These are phyloP conservation scores for Crocallis elinguaria DNA, from an alignment of 2,888 invertebrate species.

Conservation along the genomic window DNA sequence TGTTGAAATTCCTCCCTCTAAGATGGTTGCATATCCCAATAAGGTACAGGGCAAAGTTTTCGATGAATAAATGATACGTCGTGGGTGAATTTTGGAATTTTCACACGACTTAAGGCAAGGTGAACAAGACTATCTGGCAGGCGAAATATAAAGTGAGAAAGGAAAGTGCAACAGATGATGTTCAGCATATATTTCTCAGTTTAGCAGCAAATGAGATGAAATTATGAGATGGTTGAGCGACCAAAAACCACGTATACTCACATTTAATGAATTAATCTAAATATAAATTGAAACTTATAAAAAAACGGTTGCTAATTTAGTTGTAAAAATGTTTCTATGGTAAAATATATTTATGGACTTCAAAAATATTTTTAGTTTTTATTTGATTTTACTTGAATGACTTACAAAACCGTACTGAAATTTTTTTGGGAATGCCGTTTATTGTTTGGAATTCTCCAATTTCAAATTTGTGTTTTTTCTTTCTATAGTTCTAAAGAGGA, in stretches of 20 bases:
- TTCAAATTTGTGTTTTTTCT: constrained; percentile 15
- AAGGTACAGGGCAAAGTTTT: too few species aligned
- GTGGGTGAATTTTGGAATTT: too few species aligned
- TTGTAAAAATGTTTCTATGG: neutral
- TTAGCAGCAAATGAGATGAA: too few species aligned
- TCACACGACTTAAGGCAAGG: too few species aligned
- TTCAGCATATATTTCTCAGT: too few species aligned
- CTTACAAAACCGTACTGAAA: constrained; percentile 25
- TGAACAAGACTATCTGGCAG: too few species aligned
- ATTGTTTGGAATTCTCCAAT: constrained; percentile 1
- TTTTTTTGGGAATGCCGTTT: neutral
- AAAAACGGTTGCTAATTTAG: constrained; percentile 13
- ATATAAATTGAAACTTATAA: constrained; percentile 4
- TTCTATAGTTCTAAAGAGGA: constrained; percentile 1
- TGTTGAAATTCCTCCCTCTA: too few species aligned
- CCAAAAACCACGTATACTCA: constrained; percentile 6
- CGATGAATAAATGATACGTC: too few species aligned
- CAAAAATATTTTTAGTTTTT: constrained; percentile 27
- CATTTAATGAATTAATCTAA: constrained; percentile 13
- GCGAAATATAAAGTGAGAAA: too few species aligned
- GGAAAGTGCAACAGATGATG: too few species aligned
- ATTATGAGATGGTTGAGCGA: too few species aligned
- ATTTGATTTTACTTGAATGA: constrained; percentile 24
- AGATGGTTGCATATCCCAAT: too few species aligned
- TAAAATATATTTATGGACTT: constrained; percentile 24